These are phyloP conservation scores for Laupala kohalensis DNA, from an alignment of 1,140 invertebrate genomes.

Conservation along the genomic window DNA sequence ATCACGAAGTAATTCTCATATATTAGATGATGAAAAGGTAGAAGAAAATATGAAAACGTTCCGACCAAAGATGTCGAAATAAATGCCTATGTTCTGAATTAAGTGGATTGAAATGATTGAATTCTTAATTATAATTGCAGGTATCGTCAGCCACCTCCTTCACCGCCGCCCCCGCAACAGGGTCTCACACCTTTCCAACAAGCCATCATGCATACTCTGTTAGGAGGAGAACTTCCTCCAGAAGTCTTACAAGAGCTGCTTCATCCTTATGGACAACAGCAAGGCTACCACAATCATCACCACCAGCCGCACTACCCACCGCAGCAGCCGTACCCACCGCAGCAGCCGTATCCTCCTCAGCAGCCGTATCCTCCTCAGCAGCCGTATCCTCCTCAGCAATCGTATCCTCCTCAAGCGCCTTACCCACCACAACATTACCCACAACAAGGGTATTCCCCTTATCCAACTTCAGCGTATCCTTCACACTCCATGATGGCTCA, in stretches of 20 bases:
- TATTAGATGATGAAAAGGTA: too few relatives aligned
- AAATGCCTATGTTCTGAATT: too few relatives aligned
- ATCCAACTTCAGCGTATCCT: neutral
- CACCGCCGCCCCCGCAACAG: neutral
- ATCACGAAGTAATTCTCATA: too few relatives aligned
- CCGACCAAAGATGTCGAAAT: too few relatives aligned
- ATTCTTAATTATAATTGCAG: neutral
- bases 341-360: neutral
- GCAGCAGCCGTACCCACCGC: neutral
- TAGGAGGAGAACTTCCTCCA: constrained; percentile 7
- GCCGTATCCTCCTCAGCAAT: neutral
- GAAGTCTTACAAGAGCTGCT: neutral
- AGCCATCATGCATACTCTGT: constrained; percentile 3
- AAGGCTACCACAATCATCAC: neutral
- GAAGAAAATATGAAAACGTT: too few relatives aligned
- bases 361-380: neutral
- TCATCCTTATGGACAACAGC: neutral
- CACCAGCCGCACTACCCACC: neutral
- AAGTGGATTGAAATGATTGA: too few relatives aligned
- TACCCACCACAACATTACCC: neutral
- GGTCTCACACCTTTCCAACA: constrained; percentile 5
- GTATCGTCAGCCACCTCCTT: neutral
- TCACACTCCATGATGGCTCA: neutral
- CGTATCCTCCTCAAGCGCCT: neutral
- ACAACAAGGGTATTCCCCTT: neutral